Evolutionary conservation across 2,888 invertebrate genomes (phyloP), one percentile per base, ranked within the genome.

Genomic region (Nymphalis polychloros): DNA sequence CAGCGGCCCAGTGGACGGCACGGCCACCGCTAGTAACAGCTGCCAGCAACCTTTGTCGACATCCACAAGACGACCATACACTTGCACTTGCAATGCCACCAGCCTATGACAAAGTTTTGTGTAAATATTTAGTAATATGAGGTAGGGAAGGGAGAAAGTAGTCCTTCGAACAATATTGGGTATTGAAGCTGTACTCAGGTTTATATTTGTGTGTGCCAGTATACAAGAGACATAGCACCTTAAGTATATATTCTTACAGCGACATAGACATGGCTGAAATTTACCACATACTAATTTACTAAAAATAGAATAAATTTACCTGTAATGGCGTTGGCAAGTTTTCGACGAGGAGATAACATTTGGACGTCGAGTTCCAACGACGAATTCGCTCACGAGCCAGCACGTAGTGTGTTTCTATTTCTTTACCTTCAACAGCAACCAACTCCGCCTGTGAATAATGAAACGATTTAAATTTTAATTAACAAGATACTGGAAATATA

Each of bases 321-420:
- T 94, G 94, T 46, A 95, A 80, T 10, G 95, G 94, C 46, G 94
- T 94, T 23, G 95, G 94, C 62, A 95, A 87, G 62, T 95, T 95
- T 75, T 95, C 94, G 20, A 95, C 94, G 1, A 95, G 90, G 6
- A 95, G 89, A 78, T 95, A 95, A 79, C 95, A 95, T 75, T 94
- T 94, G 0, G 95, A 94, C 0, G 94, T 93, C 0, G 95, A 95
- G 81, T 95, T 95, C 95, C 95, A 95, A 76, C 95, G 93, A 23
- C 93, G 90, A 65, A 95, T 94, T 48, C 94, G 93, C 78, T 95
- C 95, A 59, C 93, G 86, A 2, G 95, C 95, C 63, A 95, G 83
- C 3, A 95, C 95, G 83, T 95, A 95, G 83, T 95, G 95, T 63
- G 94, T 95, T 81, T 95, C 95, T 71, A 95, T 95, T 81, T 95